phyloP scores from a whole-genome alignment of 2,113 vertebrate species.

The Pterocles gutturalis region DNA sequence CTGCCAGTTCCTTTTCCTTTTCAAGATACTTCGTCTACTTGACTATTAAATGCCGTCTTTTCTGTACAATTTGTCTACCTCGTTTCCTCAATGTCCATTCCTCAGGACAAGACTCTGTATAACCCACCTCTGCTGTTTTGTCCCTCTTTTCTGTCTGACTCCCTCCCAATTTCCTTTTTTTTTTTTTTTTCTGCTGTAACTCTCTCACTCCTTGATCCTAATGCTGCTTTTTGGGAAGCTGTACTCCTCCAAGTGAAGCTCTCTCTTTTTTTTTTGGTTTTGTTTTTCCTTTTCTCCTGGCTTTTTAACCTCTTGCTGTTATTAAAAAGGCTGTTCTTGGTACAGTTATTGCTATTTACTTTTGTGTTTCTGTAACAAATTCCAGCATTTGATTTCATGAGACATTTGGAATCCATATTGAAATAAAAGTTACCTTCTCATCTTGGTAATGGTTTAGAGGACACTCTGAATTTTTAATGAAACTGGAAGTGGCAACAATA shows the following conservation, averaged over 20 bases:
- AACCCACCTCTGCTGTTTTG: neutral
- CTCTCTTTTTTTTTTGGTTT: neutral
- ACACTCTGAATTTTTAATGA: neutral
- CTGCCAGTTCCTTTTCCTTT: constrained; percentile 9
- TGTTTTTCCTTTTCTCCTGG: rapidly evolving
- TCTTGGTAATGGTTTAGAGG: neutral
- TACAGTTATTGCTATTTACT: neutral
- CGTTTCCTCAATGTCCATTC: neutral
- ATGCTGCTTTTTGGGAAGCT: neutral
- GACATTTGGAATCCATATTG: neutral
- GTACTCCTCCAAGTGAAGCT: neutral
- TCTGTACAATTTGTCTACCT: neutral
- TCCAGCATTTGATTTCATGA: neutral
- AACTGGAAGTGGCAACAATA: neutral
- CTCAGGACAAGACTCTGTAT: neutral
- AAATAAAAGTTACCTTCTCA: neutral
- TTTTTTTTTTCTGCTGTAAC: rapidly evolving
- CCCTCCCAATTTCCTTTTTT: neutral
- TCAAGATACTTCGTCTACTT: neutral
- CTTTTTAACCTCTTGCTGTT: neutral
- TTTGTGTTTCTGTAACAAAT: neutral
- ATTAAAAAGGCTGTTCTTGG: neutral
- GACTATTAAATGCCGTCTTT: neutral
- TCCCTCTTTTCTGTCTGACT: neutral
- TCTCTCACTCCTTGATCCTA: neutral